phyloP scores from a whole-genome alignment of 2,113 vertebrate species.

The Crocuta crocuta region DNA sequence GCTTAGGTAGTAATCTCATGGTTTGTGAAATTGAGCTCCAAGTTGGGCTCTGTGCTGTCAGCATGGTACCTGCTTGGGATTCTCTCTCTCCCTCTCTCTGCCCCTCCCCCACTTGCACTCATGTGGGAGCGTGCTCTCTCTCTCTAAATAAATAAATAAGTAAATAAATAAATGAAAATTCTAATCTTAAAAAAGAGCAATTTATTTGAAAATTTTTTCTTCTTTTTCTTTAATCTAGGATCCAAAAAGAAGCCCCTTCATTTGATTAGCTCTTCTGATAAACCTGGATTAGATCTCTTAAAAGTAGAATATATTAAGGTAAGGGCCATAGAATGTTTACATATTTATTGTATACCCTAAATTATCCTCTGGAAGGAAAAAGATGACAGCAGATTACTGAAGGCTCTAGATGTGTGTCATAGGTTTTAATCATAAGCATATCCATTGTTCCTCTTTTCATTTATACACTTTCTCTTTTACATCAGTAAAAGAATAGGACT shows the following conservation, averaged over 20 bases:
- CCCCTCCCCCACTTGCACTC: no score
- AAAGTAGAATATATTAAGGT: slow-evolving; percentile 97
- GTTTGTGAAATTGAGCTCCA: no score
- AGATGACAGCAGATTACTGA: not conserved
- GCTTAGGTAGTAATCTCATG: no score
- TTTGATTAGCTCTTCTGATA: slow-evolving; percentile 94
- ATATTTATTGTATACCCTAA: not conserved
- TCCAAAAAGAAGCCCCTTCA: slow-evolving; percentile 89
- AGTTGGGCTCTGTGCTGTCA: no score
- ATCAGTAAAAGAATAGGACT: not conserved
- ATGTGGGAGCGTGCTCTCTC: no score
- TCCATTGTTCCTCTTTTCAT: not conserved
- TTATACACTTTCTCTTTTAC: not conserved
- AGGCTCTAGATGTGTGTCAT: not conserved
- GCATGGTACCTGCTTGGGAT: no score
- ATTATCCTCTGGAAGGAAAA: not conserved
- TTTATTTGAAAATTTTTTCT: not conserved
- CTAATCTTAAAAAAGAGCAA: not conserved
- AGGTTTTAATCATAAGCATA: not conserved
- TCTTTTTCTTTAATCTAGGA: slow-evolving; percentile 84
- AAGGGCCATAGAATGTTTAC: slow-evolving; percentile 39
- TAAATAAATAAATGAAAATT: not conserved
- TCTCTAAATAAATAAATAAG: no score
- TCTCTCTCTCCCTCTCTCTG: no score
- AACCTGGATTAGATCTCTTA: slow-evolving; percentile 92